Evolutionary conservation across 2,888 invertebrate species (phyloP).

Genomic region (Adelognathus sp.): DNA sequence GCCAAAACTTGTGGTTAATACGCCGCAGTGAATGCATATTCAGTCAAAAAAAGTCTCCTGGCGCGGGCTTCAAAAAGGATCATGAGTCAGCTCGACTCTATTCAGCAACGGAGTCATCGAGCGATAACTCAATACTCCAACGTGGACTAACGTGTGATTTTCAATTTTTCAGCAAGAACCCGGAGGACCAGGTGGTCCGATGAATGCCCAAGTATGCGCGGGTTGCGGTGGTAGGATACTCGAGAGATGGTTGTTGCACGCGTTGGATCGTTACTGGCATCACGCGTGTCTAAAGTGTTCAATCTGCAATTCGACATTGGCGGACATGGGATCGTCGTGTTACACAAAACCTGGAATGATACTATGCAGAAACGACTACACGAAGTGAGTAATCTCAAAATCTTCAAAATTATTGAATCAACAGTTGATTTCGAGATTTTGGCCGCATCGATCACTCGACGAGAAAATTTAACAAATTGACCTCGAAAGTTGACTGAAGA

Average conservation of each 20-base stretch:
- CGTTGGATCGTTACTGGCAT: slow-evolving; percentile 98
- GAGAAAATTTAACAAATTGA: not conserved
- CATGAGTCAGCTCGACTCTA: too few species aligned
- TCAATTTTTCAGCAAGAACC: slow-evolving; percentile 76
- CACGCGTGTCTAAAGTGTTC: slow-evolving; percentile 97
- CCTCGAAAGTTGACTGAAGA: slow-evolving; percentile 5
- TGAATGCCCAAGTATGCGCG: slow-evolving; percentile 89
- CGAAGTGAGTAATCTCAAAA: slow-evolving; percentile 88
- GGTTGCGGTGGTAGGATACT: slow-evolving; percentile 96
- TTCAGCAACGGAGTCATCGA: too few species aligned
- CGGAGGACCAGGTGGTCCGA: slow-evolving; percentile 76
- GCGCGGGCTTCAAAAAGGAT: too few species aligned
- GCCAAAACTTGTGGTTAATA: too few species aligned
- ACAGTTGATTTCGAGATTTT: too few species aligned
- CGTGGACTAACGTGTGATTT: slow-evolving; percentile 31
- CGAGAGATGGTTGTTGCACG: slow-evolving; percentile 95
- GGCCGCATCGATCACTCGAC: not conserved
- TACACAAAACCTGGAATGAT: slow-evolving; percentile 97
- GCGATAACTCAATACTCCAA: not conserved
- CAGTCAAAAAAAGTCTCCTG: too few species aligned
- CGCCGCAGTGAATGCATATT: too few species aligned
- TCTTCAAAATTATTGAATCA: not conserved
- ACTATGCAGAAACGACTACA: slow-evolving; percentile 97
- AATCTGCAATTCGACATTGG: slow-evolving; percentile 93
- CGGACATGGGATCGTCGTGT: slow-evolving; percentile 95